These are phyloP conservation scores for Argentina silus DNA, from an alignment of 2,797 vertebrate species.

Conservation along the genomic window DNA sequence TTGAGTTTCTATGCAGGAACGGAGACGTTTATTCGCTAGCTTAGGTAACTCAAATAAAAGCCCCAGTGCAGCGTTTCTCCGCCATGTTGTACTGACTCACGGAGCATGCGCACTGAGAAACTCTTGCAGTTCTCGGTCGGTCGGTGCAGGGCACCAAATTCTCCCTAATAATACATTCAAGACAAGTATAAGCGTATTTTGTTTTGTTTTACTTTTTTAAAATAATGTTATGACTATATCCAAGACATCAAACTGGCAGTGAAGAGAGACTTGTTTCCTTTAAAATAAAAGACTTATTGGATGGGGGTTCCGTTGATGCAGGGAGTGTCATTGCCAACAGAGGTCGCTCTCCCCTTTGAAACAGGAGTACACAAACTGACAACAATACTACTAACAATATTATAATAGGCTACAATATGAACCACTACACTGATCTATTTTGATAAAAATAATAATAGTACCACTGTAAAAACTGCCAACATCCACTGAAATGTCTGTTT, in stretches of 20 bases:
- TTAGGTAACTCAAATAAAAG: slow-evolving; percentile 15
- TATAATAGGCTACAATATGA: background rate
- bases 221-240: too few species aligned
- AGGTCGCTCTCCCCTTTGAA: background rate
- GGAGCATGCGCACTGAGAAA: slow-evolving; percentile 55
- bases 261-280: too few species aligned
- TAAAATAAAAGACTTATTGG: too few species aligned
- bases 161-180: too few species aligned
- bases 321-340: background rate
- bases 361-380: background rate
- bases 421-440: too few species aligned
- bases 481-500: background rate
- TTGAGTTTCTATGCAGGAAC: slow-evolving; percentile 27
- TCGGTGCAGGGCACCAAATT: too few species aligned
- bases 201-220: too few species aligned
- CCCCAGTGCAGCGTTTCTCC: background rate
- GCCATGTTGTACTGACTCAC: slow-evolving; percentile 60
- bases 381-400: background rate
- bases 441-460: background rate
- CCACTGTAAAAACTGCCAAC: background rate
- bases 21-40: slow-evolving; percentile 17
- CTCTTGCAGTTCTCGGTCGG: background rate
- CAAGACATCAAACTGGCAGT: too few species aligned
- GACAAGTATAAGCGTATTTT: too few species aligned
- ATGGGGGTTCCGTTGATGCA: too few species aligned